Evolutionary conservation across 2,888 invertebrate species (phyloP), one percentile per base, ranked within the genome.

Genomic region (Synergus itoensis): DNA sequence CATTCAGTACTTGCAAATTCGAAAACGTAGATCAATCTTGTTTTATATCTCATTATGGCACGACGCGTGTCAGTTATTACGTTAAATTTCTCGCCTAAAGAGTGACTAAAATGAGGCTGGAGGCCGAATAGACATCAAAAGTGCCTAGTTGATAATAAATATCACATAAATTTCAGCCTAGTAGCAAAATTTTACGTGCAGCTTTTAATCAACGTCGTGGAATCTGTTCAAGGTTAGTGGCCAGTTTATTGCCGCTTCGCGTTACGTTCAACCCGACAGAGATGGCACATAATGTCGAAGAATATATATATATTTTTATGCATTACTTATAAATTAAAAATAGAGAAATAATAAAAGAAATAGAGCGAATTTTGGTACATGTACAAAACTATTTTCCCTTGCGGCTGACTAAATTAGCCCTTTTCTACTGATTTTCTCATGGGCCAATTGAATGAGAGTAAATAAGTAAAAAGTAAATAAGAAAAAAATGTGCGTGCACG

Each of bases 201-300:
- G 77, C 76, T 75, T 57, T 69, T 79, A 65, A 65, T 65, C 65
- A 65, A 65, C 40, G 65, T 65, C 65, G 40, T 65, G 41, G 65
- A 65, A 79, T 81, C 77, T 80, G 79, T 78, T 43, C 83, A 84
- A 83, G 83, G 83, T 69, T 77, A 73, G 64, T 75, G 80, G 80
- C 79, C 67, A 78, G 81, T 81, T 79, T 81, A 79, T 79, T 81
- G 69, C 77, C 75, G 65, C 41, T 65, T 65, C 65, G 41, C 65
- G 65, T 65, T 65, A 65, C 65, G 41, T 65, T 65, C 65, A 65
- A 65, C 65, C 65, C 65, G 65, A 65, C 18, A 62, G 9, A 18
- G 41, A 65, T 65, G n/a, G 18, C 18, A n/a, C n/a, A 64, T 64
- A 64, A n/a, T 64, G 64, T n/a, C 18, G 64, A 64, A 64, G 41